Evolutionary conservation across 2,888 invertebrate species (phyloP), one percentile per base, ranked within the genome.

Genomic region (Pyrgus malvae): DNA sequence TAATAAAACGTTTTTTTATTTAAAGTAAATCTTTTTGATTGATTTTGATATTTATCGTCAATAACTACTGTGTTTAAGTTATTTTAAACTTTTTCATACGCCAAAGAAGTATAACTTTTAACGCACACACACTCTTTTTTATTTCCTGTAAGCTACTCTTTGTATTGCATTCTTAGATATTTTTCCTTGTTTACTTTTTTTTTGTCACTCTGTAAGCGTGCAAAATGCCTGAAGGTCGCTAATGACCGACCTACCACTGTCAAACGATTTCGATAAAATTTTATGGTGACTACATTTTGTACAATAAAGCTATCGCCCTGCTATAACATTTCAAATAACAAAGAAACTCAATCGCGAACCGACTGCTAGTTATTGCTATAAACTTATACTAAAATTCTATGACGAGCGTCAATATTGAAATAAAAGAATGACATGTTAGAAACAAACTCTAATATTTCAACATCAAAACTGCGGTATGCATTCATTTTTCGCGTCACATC

Each of bases 281-380:
- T 84, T 82, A 86, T 74, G 78, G 66, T 70, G 76, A 76, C 75
- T 79, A 80, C 76, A 80, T 80, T 84, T 79, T 76, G 74, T 77
- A 76, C 79, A 83, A 82, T 83, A 80, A 80, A 79, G 77, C 74
- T 73, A 77, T 76, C 73, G 67, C 56, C 63, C 62, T 57, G 62
- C 56, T n/a, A n/a, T n/a, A n/a, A 48, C 16, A 40, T 48, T 51
- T 48, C 49, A 56, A 56, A 55, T 70, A 75, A 72, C 74, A 70
- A 72, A 70, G 66, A 70, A 65, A 68, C 64, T 69, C 68, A 31
- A 49, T 44, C 66, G 68, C 62, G 64, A 61, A 67, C 66, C 68
- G 63, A 69, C 66, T 57, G 61, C 64, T 70, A 66, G 67, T 68
- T 69, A 65, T 66, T 59, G 62, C 56, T 64, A 64, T 3, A 16